These are phyloP conservation scores for Eugnorisma glareosa DNA, from an alignment of 2,888 invertebrate genomes.

Conservation along the genomic window DNA sequence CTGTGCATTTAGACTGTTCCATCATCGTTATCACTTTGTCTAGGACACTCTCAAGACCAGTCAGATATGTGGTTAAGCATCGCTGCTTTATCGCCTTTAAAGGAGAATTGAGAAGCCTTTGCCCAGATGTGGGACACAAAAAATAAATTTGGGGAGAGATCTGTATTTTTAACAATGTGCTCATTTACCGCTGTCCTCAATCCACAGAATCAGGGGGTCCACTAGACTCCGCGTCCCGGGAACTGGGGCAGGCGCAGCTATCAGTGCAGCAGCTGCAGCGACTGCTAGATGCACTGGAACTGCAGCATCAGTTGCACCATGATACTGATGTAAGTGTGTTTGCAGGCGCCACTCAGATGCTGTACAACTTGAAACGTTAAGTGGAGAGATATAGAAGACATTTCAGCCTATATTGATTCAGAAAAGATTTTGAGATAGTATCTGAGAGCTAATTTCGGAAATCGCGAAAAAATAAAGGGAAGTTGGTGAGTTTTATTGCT, in stretches of 20 bases:
- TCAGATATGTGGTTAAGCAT: not conserved
- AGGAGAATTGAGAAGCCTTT: not conserved
- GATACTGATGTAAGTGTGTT: slow-evolving; percentile 87
- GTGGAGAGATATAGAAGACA: not conserved
- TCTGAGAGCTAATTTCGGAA: not conserved
- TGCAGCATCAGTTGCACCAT: slow-evolving; percentile 86
- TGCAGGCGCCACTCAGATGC: slow-evolving; percentile 8
- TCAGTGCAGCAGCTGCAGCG: slow-evolving; percentile 92
- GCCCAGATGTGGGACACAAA: not conserved
- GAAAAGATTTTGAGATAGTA: not conserved
- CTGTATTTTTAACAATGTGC: not conserved
- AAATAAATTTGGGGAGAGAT: not conserved
- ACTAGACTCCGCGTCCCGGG: slow-evolving; percentile 92
- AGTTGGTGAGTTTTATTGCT: slow-evolving; percentile 4
- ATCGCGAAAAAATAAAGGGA: not conserved
- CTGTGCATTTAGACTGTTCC: not conserved
- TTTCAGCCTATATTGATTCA: not conserved
- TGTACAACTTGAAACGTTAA: not conserved
- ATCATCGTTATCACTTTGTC: not conserved
- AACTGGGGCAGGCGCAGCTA: slow-evolving; percentile 92
- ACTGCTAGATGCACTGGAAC: slow-evolving; percentile 90
- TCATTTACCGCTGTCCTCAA: not conserved
- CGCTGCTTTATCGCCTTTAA: not conserved
- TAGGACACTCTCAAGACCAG: not conserved
- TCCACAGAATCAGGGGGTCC: slow-evolving; percentile 91